Base-by-base conservation (phyloP, 2,113 vertebrate species). In the Pedionomus torquatus region DNA sequence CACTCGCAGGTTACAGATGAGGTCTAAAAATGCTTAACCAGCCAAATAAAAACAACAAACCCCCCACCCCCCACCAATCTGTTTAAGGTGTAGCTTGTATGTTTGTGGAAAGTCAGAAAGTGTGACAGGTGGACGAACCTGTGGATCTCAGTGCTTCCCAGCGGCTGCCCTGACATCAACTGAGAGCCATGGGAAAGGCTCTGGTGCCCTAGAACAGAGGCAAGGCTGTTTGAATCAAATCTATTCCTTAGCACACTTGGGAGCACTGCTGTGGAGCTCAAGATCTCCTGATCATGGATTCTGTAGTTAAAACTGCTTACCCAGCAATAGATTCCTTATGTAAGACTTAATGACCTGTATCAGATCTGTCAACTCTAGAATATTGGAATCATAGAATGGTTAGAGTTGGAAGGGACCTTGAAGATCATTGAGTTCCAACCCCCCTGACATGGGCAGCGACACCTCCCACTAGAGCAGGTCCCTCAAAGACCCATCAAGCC, bases 31-130 rank as follows among this genome's bases (percentile, higher is more conserved):
- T 37, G 16, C 9, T 89, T 64, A 82, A n/a, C 21, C 9, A 58
- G 24, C 5, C n/a, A 78, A 35, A 43, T 35, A 60, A 48, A 79
- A 69, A 0, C 17, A 58, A 5, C 5, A 31, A 10, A 21, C n/a
- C n/a, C n/a, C n/a, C n/a, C n/a, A n/a, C n/a, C 2, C 24, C 14
- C 1, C 20, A 10, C 43, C 3, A 1, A 16, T 19, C 31, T 55
- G 13, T 64, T 79, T 33, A 75, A 76, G n/a, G 30, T 17, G 5
- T 19, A 30, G 20, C 28, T 72, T 25, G 28, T 39, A 64, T 3
- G 5, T 39, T 69, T 55, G 33, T 37, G 17, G 41, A 12, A 78
- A 64, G 31, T 37, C 44, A 28, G 30, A 35, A 65, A 35, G 17
- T 4, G n/a, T 43, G 64, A 39, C 0, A 12, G 9, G 7, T 12